These are phyloP conservation scores for Cryptosula pallasiana DNA, from an alignment of 2,888 invertebrate species.

Conservation along the genomic window DNA sequence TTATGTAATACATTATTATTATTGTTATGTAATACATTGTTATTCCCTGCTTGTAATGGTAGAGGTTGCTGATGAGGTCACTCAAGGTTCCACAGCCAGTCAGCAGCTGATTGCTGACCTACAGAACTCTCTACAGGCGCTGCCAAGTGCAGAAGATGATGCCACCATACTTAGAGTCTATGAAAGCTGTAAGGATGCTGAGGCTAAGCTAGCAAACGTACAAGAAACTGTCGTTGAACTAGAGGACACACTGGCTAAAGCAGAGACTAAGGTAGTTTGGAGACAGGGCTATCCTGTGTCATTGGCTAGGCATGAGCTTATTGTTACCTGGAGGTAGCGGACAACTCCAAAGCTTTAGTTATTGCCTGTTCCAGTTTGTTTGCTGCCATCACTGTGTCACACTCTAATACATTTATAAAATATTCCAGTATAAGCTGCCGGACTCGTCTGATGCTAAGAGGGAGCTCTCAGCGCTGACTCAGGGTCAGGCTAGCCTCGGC, in stretches of 20 bases:
- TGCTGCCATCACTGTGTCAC: too few species aligned
- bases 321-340: too few species aligned
- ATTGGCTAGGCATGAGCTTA: too few species aligned
- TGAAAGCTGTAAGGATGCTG: slow-evolving; percentile 17
- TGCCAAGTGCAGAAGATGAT: slow-evolving; percentile 21
- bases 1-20: too few species aligned
- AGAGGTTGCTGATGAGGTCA: neutral
- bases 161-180: neutral
- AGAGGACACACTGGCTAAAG: slow-evolving; percentile 62
- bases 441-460: slow-evolving; percentile 11
- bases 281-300: neutral
- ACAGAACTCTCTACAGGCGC: slow-evolving; percentile 11
- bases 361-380: too few species aligned
- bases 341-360: too few species aligned
- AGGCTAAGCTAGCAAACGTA: slow-evolving; percentile 64
- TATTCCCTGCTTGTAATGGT: too few species aligned
- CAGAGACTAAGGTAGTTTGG: slow-evolving; percentile 31
- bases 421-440: neutral
- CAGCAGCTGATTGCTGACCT: slow-evolving; percentile 8
- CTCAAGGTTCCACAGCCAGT: neutral
- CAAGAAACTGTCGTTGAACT: slow-evolving; percentile 72
- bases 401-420: too few species aligned
- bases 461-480: neutral
- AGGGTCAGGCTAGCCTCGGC: slow-evolving; percentile 6
- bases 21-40: too few species aligned